phyloP scores from a whole-genome alignment of 2,113 vertebrate genomes.

The Podarcis cretensis region DNA sequence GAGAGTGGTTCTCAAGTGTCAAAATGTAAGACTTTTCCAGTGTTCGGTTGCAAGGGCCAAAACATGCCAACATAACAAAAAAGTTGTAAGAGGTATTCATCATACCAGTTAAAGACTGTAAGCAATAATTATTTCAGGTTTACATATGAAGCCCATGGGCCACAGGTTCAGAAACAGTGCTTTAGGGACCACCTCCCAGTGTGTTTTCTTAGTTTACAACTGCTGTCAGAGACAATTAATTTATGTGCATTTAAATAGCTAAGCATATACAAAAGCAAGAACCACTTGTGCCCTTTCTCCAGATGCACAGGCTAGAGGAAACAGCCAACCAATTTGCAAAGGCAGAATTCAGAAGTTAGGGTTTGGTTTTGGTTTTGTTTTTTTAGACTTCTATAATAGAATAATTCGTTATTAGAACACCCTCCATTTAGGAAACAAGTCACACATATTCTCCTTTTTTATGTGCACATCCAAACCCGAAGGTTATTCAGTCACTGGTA shows the following conservation, averaged over 20 bases:
- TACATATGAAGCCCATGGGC: too few species aligned
- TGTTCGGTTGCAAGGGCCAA: too few species aligned
- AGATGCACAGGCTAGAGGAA: neutral
- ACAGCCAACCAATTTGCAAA: neutral
- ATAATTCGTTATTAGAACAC: neutral
- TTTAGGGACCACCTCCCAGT: neutral
- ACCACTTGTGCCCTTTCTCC: too few species aligned
- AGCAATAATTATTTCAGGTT: too few species aligned
- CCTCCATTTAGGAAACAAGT: neutral
- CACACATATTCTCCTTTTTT: neutral
- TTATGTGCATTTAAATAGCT: neutral
- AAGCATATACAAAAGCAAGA: neutral
- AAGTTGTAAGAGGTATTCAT: too few species aligned
- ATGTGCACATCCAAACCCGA: neutral
- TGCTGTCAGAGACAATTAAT: neutral
- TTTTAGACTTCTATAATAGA: neutral
- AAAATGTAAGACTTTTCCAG: too few species aligned
- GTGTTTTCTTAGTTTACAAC: neutral
- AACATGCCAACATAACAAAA: too few species aligned
- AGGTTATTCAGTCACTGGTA: neutral
- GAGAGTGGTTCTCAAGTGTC: too few species aligned
- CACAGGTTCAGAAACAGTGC: too few species aligned
- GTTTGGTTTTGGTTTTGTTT: neutral
- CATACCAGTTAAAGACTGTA: too few species aligned
- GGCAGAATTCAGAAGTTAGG: neutral